Conservation (phyloP, 2,797 vertebrate species). For the Emys orbicularis region DNA sequence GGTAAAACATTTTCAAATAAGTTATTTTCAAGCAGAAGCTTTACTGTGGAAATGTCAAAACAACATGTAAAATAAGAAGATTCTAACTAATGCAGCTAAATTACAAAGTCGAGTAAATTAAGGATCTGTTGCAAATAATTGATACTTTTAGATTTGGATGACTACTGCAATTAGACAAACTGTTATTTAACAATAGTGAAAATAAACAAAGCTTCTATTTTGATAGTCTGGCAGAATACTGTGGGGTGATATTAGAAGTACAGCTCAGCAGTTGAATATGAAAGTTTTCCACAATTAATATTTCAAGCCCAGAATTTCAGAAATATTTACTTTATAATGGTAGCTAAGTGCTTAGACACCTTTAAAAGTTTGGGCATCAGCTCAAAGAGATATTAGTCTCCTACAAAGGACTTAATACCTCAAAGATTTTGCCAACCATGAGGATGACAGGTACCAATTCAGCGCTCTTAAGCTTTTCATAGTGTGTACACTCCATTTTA, state of each 20-base stretch:
- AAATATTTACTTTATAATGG: not conserved
- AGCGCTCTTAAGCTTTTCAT: not conserved
- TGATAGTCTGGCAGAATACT: not conserved
- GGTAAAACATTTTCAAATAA: not conserved
- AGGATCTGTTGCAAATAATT: not conserved
- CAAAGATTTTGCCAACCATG: not conserved
- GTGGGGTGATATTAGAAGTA: not conserved
- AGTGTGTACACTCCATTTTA: not conserved
- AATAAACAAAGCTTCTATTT: not conserved
- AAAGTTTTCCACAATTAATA: accelerated
- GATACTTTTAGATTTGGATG: not conserved
- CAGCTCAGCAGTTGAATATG: not conserved
- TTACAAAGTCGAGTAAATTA: not conserved
- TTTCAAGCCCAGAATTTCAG: not conserved
- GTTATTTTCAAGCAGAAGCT: not conserved
- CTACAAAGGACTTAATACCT: not conserved
- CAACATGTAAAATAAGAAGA: not conserved
- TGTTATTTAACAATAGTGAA: not conserved
- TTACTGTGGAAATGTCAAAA: not conserved
- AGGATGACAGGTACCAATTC: not conserved
- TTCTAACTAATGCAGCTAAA: not conserved
- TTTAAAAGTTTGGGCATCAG: not conserved
- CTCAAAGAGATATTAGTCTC: not conserved
- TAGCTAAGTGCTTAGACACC: not conserved
- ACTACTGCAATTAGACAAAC: not conserved